phyloP scores from a whole-genome alignment of 92 coral and sea anemone species.

The Epizoanthus illoricatus region DNA sequence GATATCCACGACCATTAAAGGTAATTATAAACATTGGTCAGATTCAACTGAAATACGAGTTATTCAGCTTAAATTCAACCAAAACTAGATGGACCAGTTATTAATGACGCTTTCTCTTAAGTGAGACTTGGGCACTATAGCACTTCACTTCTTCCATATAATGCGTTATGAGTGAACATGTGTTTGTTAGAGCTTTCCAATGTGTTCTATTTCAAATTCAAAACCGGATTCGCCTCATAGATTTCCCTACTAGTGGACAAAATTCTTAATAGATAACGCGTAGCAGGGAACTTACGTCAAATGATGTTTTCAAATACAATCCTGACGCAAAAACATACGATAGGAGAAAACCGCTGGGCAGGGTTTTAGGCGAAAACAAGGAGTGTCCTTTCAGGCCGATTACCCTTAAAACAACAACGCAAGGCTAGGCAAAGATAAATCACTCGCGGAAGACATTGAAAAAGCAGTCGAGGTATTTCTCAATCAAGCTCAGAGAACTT shows the following conservation, averaged over 20 bases:
- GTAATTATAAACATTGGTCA: neutral
- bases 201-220: neutral
- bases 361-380: too few species aligned
- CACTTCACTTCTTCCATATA: neutral
- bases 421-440: too few species aligned
- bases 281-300: conserved; percentile 1
- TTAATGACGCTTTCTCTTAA: neutral
- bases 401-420: too few species aligned
- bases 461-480: too few species aligned
- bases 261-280: conserved; percentile 7
- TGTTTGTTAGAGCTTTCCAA: neutral
- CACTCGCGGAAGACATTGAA: too few species aligned
- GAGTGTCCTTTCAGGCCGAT: too few species aligned
- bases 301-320: neutral
- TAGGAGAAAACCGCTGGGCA: too few species aligned
- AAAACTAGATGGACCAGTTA: neutral
- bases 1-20: neutral
- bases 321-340: too few species aligned
- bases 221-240: conserved; percentile 21
- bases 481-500: too few species aligned
- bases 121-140: neutral
- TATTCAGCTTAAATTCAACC: neutral
- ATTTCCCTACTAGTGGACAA: conserved; percentile 6
- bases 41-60: neutral
- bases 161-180: neutral